phyloP scores from a whole-genome alignment of 1,140 invertebrate genomes.

The Glomeris maerens region DNA sequence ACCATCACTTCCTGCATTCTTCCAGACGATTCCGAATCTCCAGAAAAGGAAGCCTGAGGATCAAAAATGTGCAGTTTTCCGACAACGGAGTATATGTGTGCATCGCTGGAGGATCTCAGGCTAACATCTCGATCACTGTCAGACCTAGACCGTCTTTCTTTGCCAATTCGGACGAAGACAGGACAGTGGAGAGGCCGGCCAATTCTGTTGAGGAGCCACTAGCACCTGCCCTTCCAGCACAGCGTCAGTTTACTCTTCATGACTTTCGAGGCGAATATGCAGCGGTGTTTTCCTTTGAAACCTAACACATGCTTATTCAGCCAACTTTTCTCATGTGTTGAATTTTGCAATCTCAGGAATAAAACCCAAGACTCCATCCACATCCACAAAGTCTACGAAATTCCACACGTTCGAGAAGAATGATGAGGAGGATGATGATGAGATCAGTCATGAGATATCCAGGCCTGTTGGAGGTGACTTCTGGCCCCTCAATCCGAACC shows the following conservation, averaged over 20 bases:
- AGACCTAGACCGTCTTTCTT: conserved; percentile 15
- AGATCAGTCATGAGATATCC: neutral
- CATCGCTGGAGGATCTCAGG: conserved; percentile 28
- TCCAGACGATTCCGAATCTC: conserved; percentile 49
- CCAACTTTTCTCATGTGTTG: neutral
- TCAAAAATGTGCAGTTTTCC: conserved; percentile 53
- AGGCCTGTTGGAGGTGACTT: neutral
- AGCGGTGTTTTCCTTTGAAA: conserved; percentile 11
- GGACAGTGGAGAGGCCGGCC: conserved; percentile 13
- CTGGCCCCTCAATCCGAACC: neutral
- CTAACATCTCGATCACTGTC: conserved; percentile 24
- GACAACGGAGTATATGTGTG: conserved; percentile 73
- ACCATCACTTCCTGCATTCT: conserved; percentile 40
- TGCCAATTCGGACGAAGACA: conserved; percentile 14
- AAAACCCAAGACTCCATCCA: neutral
- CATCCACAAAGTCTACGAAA: neutral
- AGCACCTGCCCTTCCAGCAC: neutral
- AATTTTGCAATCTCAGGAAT: too few relatives aligned
- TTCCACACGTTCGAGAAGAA: conserved; percentile 5
- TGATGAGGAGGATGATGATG: conserved; percentile 3
- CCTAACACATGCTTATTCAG: neutral
- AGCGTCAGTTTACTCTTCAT: neutral
- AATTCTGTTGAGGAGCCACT: conserved; percentile 3
- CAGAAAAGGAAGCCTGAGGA: conserved; percentile 69
- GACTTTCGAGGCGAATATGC: conserved; percentile 9